phyloP scores from a whole-genome alignment of 2,113 vertebrate genomes.

The Cyphomyrus plagiostoma region DNA sequence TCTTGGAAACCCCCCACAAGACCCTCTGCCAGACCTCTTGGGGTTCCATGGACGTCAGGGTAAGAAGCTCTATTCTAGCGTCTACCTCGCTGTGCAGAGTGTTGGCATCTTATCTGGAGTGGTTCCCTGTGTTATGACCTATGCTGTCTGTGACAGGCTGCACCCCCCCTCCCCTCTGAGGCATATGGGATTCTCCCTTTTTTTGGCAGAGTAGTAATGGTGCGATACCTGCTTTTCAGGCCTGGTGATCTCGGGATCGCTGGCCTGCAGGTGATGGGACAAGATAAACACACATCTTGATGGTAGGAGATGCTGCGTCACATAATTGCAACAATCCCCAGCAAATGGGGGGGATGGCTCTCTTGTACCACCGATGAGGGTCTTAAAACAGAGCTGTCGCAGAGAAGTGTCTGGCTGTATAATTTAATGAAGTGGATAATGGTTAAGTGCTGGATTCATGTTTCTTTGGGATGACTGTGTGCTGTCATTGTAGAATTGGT shows the following conservation, averaged over 20 bases:
- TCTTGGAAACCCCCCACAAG: not conserved
- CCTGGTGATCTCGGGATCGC: not conserved
- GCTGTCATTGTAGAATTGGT: not conserved
- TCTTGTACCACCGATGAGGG: not conserved
- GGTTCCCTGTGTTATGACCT: not conserved
- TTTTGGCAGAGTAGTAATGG: not conserved
- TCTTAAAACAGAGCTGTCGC: not conserved
- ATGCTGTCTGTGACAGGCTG: not conserved
- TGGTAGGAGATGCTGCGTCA: not conserved
- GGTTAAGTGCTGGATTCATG: not conserved
- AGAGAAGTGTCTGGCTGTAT: not conserved
- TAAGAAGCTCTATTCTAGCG: no score
- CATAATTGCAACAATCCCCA: not conserved
- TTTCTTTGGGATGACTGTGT: not conserved
- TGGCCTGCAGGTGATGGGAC: not conserved
- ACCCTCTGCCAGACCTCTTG: not conserved
- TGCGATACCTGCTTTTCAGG: not conserved
- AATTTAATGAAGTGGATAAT: not conserved
- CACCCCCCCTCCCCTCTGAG: not conserved
- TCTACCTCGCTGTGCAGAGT: not conserved
- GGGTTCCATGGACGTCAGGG: no score
- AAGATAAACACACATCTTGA: not conserved
- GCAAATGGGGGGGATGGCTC: not conserved
- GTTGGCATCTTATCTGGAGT: not conserved
- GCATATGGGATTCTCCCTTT: not conserved